Conservation (phyloP, 1,140 invertebrate species). For the Orussus abietinus region DNA sequence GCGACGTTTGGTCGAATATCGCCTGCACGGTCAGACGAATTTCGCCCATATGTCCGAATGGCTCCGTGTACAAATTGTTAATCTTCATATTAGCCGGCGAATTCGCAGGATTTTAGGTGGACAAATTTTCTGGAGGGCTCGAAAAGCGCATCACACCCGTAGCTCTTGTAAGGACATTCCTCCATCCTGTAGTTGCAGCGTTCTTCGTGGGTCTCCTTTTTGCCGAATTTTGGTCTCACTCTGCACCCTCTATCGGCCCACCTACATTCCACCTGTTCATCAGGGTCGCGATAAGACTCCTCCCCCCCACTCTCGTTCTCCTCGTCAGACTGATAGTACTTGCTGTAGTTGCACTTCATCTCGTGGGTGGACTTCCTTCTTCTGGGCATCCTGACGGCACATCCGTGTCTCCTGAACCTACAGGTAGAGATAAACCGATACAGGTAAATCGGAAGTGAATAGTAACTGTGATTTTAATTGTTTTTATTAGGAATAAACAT, state of each 20-base stretch:
- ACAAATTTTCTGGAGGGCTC: constrained; percentile 17
- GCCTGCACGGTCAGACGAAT: too few species aligned
- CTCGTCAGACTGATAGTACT: constrained; percentile 11
- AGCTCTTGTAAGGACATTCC: constrained; percentile 23
- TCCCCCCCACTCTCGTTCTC: constrained; percentile 9
- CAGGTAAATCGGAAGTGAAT: too few species aligned
- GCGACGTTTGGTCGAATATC: too few species aligned
- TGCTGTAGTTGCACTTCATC: constrained; percentile 34
- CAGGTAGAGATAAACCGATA: too few species aligned
- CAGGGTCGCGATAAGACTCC: constrained; percentile 20
- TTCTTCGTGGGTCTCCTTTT: constrained; percentile 24
- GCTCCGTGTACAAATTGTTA: too few species aligned
- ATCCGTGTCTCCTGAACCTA: constrained; percentile 30
- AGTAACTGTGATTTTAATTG: too few species aligned
- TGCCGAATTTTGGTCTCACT: constrained; percentile 24
- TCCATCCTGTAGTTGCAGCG: constrained; percentile 38
- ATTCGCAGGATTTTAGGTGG: constrained; percentile 28
- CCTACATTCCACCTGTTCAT: constrained; percentile 23
- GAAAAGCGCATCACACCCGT: constrained; percentile 26
- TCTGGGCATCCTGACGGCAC: constrained; percentile 33
- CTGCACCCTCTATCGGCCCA: constrained; percentile 32
- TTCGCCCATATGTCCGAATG: too few species aligned
- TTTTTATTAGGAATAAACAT: too few species aligned
- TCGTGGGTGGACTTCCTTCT: constrained; percentile 32
- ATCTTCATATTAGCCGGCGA: constrained; percentile 10